phyloP scores from a whole-genome alignment of 2,797 vertebrate genomes.

The Myripristis jacobus region DNA sequence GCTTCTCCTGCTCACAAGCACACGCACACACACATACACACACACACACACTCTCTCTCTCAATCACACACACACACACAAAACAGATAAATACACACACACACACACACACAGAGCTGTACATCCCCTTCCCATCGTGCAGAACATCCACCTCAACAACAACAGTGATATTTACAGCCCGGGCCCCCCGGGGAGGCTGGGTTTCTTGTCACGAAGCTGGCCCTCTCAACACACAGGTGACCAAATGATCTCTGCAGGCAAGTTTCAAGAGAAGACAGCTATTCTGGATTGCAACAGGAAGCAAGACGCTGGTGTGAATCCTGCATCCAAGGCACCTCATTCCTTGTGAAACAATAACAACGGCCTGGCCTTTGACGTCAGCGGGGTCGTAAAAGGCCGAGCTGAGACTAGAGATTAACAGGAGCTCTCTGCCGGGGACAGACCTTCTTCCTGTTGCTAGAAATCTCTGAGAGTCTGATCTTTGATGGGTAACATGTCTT shows the following conservation, averaged over 20 bases:
- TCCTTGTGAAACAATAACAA: slow-evolving; percentile 67
- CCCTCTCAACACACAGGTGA: slow-evolving; percentile 56
- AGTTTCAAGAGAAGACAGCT: slow-evolving; percentile 39
- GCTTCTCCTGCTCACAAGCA: slow-evolving; percentile 33
- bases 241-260: slow-evolving; percentile 42
- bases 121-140: slow-evolving; percentile 56
- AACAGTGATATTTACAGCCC: slow-evolving; percentile 71
- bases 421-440: slow-evolving; percentile 52
- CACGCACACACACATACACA: slow-evolving; percentile 25
- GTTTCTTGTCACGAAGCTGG: slow-evolving; percentile 65
- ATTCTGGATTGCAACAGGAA: slow-evolving; percentile 71
- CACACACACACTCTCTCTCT: neutral
- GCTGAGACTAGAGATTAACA: slow-evolving; percentile 63
- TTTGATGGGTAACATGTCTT: slow-evolving; percentile 53
- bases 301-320: slow-evolving; percentile 59
- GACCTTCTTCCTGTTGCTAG: slow-evolving; percentile 69
- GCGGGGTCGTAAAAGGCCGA: slow-evolving; percentile 56
- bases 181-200: slow-evolving; percentile 34
- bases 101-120: slow-evolving; percentile 10
- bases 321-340: slow-evolving; percentile 49
- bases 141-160: slow-evolving; percentile 64
- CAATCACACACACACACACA: slow-evolving; percentile 27
- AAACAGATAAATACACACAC: neutral
- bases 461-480: slow-evolving; percentile 53
- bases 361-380: slow-evolving; percentile 71